Evolutionary conservation across 2,888 invertebrate species (phyloP).

Genomic region (Thymelicus sylvestris): DNA sequence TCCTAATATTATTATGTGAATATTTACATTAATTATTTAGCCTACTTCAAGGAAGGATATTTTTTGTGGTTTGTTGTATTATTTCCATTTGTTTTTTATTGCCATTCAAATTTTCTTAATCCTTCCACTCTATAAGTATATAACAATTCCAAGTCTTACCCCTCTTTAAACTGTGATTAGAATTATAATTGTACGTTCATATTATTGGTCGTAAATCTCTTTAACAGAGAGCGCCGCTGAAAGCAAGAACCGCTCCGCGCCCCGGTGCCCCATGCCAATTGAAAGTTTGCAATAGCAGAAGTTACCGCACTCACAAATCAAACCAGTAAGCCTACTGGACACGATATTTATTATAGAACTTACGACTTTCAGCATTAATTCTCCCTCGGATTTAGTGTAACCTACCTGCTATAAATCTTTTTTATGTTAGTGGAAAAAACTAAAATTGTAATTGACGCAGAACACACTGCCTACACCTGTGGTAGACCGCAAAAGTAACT

Average conservation of each 20-base stretch:
- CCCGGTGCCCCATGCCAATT: conserved; percentile 15
- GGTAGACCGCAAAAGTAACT: no score
- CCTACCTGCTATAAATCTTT: conserved; percentile 44
- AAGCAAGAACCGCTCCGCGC: background rate
- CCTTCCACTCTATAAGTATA: no score
- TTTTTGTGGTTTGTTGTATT: no score
- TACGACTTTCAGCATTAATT: conserved; percentile 52
- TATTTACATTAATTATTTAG: no score
- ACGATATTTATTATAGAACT: conserved; percentile 57
- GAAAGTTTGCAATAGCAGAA: conserved; percentile 20
- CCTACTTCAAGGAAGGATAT: no score
- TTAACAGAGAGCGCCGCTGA: background rate
- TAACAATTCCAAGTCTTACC: no score
- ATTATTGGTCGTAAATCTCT: background rate
- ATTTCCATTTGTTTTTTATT: no score
- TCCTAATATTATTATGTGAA: no score
- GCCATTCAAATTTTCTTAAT: no score
- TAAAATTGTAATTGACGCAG: no score
- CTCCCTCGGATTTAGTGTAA: conserved; percentile 65
- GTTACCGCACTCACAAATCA: conserved; percentile 35
- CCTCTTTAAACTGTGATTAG: background rate
- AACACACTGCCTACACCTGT: no score
- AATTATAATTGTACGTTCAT: background rate
- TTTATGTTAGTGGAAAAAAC: no score
- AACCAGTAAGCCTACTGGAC: conserved; percentile 31